Conservation (phyloP, 2,797 vertebrate genomes). For the Micropoecilia bifurca region DNA sequence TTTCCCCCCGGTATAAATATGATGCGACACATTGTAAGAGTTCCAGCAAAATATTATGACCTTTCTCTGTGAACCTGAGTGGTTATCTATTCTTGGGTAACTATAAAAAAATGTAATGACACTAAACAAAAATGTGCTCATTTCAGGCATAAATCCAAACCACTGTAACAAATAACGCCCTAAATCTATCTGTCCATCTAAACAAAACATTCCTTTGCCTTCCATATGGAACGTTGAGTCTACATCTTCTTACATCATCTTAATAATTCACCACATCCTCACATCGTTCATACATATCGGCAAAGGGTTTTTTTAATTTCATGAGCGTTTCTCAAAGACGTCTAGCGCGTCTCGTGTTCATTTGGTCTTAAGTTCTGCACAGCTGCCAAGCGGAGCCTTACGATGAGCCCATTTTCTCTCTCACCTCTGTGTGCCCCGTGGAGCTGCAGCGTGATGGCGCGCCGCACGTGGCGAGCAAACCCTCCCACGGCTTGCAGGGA, state of each 20-base stretch:
- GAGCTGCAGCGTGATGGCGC: not conserved
- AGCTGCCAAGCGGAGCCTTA: not conserved
- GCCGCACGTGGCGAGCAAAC: not conserved
- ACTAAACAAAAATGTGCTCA: not conserved
- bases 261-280: conserved; percentile 6
- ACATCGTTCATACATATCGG: conserved; percentile 8
- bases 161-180: not conserved
- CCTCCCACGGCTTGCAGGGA: not conserved
- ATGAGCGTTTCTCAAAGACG: conserved; percentile 4
- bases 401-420: not conserved
- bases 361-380: not conserved
- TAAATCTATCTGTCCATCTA: not conserved
- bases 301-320: not conserved
- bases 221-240: not conserved
- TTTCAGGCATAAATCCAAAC: not conserved
- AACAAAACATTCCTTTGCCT: not conserved
- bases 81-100: not conserved
- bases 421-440: not conserved
- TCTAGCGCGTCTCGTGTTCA: not conserved
- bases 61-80: not conserved
- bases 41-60: not conserved
- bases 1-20: not conserved
- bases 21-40: not conserved
- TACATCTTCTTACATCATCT: not conserved
- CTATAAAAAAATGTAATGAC: not conserved